Evolutionary conservation across 2,113 vertebrate species (phyloP).

Genomic region (Willisornis vidua): DNA sequence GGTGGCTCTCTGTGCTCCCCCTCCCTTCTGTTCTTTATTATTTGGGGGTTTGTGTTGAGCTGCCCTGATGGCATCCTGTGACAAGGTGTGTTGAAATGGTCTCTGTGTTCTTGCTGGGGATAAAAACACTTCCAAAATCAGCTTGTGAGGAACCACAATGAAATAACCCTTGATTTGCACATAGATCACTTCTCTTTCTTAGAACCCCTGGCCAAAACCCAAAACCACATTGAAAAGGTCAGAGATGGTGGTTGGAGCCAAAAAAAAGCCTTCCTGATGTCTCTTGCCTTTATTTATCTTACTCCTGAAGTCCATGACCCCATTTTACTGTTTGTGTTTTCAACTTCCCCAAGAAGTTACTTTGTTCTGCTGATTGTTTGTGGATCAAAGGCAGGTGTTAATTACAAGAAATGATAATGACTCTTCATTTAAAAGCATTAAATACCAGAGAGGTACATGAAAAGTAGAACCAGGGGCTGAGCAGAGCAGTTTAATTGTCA

Average conservation of each 20-base stretch:
- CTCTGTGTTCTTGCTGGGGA: neutral
- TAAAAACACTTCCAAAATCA: neutral
- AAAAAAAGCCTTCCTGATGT: neutral
- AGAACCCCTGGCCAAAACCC: neutral
- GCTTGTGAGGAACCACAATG: neutral
- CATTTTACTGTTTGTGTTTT: neutral
- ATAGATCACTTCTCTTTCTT: neutral
- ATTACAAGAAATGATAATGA: neutral
- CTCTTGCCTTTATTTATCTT: neutral
- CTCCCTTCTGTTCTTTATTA: neutral
- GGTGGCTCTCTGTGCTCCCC: neutral
- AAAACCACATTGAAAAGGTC: neutral
- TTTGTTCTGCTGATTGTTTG: neutral
- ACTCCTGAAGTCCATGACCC: neutral
- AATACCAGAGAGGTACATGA: neutral
- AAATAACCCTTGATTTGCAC: neutral
- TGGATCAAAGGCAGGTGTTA: slow-evolving; percentile 2
- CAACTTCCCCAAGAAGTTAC: neutral
- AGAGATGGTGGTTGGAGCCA: neutral
- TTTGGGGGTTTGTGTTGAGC: neutral
- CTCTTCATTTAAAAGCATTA: slow-evolving; percentile 1
- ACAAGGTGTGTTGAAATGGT: neutral
- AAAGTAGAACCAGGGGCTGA: neutral
- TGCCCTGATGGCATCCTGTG: neutral
- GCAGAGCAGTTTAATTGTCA: neutral